phyloP scores from a whole-genome alignment of 2,888 invertebrate species.

The Nemotelus pantherinus region DNA sequence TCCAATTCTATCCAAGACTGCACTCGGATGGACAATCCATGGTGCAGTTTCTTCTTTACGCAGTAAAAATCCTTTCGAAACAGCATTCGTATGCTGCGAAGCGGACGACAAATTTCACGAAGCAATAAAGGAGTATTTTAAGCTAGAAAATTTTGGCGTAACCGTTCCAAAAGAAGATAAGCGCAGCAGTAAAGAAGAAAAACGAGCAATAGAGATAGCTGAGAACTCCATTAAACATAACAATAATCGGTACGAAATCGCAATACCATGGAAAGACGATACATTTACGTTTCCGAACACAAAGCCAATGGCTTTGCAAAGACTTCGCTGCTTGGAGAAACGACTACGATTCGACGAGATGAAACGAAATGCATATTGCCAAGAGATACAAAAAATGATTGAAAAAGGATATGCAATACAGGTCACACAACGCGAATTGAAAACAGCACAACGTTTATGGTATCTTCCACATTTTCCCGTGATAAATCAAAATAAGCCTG shows the following conservation, averaged over 20 bases:
- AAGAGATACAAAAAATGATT: neutral
- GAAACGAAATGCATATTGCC: neutral
- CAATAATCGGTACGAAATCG: neutral
- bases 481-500: neutral
- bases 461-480: neutral
- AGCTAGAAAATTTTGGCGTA: neutral
- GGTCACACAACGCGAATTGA: neutral
- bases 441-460: neutral
- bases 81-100: neutral
- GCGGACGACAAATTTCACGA: neutral
- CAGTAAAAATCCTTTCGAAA: neutral
- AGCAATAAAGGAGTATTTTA: neutral
- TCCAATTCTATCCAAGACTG: neutral
- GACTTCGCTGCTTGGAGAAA: neutral
- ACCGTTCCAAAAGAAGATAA: neutral
- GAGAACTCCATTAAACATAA: neutral
- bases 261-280: neutral
- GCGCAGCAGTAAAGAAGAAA: neutral
- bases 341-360: neutral
- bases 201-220: neutral
- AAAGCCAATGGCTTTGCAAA: neutral
- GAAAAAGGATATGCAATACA: neutral
- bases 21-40: neutral
- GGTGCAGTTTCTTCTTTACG: neutral
- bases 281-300: neutral